phyloP scores from a whole-genome alignment of 2,888 invertebrate species.

The Tethea ocularis region DNA sequence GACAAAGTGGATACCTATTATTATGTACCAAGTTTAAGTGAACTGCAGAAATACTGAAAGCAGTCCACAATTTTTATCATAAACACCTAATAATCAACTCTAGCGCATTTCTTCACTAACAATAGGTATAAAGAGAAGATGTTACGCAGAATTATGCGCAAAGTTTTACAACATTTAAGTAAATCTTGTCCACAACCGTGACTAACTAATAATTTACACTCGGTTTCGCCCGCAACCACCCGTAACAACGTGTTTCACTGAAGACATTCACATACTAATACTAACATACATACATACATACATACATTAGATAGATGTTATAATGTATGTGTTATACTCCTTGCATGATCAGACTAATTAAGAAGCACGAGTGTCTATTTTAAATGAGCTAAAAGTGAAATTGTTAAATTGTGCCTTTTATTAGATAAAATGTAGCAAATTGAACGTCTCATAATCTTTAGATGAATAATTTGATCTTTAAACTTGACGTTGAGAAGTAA shows the following conservation, averaged over 20 bases:
- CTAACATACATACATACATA: slow-evolving; percentile 28
- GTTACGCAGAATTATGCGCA: background rate
- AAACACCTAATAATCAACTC: too few relatives aligned
- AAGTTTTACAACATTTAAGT: too few relatives aligned
- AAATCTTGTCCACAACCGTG: background rate
- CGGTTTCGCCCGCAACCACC: slow-evolving; percentile 57
- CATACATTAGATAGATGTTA: slow-evolving; percentile 13
- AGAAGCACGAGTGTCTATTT: slow-evolving; percentile 14
- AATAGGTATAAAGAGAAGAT: too few relatives aligned
- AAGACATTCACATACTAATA: slow-evolving; percentile 24
- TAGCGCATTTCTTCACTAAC: too few relatives aligned
- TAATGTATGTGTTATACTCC: slow-evolving; percentile 9
- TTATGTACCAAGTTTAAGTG: too few relatives aligned
- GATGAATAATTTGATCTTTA: background rate
- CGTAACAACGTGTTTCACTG: slow-evolving; percentile 53
- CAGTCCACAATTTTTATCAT: too few relatives aligned
- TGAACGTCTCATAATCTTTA: background rate
- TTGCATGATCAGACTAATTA: slow-evolving; percentile 26
- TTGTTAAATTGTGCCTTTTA: background rate
- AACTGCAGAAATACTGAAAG: too few relatives aligned
- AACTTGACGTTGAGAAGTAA: too few relatives aligned
- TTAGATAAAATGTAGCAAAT: background rate
- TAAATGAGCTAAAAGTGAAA: slow-evolving; percentile 13
- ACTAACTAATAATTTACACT: slow-evolving; percentile 18
- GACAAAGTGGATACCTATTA: too few relatives aligned